Evolutionary conservation across 2,797 vertebrate genomes (phyloP), one percentile per base, ranked within the genome.

Genomic region (Chloroceryle amazona): DNA sequence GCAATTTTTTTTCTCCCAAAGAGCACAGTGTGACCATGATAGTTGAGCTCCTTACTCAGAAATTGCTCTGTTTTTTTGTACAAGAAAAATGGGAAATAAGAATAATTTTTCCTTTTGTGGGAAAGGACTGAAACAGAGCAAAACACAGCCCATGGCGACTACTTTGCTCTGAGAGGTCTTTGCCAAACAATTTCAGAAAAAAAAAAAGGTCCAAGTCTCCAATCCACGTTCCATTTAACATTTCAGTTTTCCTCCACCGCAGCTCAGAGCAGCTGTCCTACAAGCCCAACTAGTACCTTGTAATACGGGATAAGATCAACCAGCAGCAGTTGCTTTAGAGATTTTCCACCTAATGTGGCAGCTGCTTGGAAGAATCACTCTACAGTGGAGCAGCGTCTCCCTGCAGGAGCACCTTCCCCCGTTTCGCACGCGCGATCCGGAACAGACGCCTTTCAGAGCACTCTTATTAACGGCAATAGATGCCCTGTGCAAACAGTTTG

Each of bases 1-100:
- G 92, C 76, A 94, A 63, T 91, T 95, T 95, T 96, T 96, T 92
- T 92, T 58, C 61, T 60, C 78, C 81, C 74, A 70, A 63, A 61
- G 81, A 97, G 86, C 84, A 86, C 67, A 87, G 75, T 60, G 63
- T 90, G 86, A 92, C 58, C 55, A 92, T 73, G 95, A 96, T 60
- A 94, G 83, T 29, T 33, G 33, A 91, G 60, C 58, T 88, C 52
- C 57, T 91, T 90, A 58, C 46, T 57, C 58, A 82, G 68, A 93
- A 93, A 89, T 68, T 51, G 18, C 23, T 81, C 66, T 58, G 62
- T 0, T 11, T 14, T 14, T 93, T 82, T 63, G 60, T 81, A 62
- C 35, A 29, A 46, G 15, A 72, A 79, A 89, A 67, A 61, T 17
- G 19, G 13, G 22, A 72, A 84, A 57, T 49, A 68, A 90, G 37